Base-by-base conservation (phyloP, 1,140 invertebrate species). In the Drosophila bocqueti region DNA sequence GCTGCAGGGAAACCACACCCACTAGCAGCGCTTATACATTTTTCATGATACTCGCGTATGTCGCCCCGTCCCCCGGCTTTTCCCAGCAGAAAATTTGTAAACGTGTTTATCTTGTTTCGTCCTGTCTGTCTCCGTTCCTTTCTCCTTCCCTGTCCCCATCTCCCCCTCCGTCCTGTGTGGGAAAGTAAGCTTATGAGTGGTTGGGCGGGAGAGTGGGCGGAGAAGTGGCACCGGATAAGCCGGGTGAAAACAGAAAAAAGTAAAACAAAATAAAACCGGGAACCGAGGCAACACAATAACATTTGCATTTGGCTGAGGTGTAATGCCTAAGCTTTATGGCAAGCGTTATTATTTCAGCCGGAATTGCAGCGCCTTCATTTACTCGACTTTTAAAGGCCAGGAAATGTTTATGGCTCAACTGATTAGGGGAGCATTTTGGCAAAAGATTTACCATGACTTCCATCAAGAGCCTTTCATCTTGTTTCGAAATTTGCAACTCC, bases 11-110 rank as follows among this genome's bases (percentile, higher is more conserved):
- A 63, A 45, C 60, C 66, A 64, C 62, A 61, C 63, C 59, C 63
- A 68, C 45, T 81, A 77, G 60, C 78, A 64, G 18, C 50, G 63
- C 66, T 76, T 67, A 64, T 83, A 86, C 60, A 85, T 86, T 86
- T 85, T 83, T 72, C 79, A 85, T 86, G 79, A 83, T 69, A 78
- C 68, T 66, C 58, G 68, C 54, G 60, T 68, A 24, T 58, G 31
- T 65, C 11, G 40, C 21, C 6, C 21, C 46, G 21, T 31, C 31
- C 29, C 7, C 8, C 31, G 31, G 2, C 31, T 31, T 9, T 31
- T 45, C 59, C 40, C 26, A 21, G 38, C 55, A 15, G 67, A 62
- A 72, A n/a, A n/a, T n/a, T n/a, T n/a, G n/a, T n/a, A n/a, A n/a
- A n/a, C n/a, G n/a, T n/a, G n/a, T n/a, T n/a, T n/a, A n/a, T n/a